Evolutionary conservation across 2,797 vertebrate genomes (phyloP).

Genomic region (Odontamblyopus rebecca): DNA sequence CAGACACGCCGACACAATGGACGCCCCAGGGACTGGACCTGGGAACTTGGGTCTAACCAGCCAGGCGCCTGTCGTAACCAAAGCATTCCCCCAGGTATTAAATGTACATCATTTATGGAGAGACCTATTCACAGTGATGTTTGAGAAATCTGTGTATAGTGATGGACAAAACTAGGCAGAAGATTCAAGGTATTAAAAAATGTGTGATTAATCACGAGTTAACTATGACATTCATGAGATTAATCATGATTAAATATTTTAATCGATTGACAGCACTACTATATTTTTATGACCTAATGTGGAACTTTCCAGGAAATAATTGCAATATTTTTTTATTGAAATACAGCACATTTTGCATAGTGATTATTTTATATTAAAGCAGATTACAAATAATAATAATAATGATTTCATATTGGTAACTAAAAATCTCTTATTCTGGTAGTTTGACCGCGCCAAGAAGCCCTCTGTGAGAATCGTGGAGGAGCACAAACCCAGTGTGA

Average conservation of each 20-base stretch:
- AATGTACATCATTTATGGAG: not conserved
- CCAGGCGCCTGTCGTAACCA: slow-evolving; percentile 71
- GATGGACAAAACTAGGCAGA: no score
- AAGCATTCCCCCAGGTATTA: slow-evolving; percentile 86
- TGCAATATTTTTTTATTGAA: no score
- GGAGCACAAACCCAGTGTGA: slow-evolving; percentile 66
- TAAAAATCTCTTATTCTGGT: slow-evolving; percentile 20
- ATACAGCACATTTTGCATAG: no score
- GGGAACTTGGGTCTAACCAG: slow-evolving; percentile 34
- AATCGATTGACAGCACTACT: no score
- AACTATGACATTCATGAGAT: no score
- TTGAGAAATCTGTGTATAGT: not conserved
- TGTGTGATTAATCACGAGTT: no score
- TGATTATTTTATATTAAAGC: not conserved
- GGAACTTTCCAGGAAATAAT: no score
- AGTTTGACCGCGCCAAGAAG: slow-evolving; percentile 96
- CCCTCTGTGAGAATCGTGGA: slow-evolving; percentile 76
- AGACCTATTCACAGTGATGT: not conserved
- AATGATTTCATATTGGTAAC: not conserved
- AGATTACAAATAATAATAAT: no score
- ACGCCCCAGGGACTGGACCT: slow-evolving; percentile 65
- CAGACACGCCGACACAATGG: slow-evolving; percentile 57
- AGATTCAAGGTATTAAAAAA: no score
- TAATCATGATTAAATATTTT: no score
- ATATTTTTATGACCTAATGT: no score